Percentiles rank a stretch among this genome's conserved stretches.
Evolutionary conservation across 2,888 invertebrate species (phyloP).

Genomic region (Priocnemis perturbator): DNA sequence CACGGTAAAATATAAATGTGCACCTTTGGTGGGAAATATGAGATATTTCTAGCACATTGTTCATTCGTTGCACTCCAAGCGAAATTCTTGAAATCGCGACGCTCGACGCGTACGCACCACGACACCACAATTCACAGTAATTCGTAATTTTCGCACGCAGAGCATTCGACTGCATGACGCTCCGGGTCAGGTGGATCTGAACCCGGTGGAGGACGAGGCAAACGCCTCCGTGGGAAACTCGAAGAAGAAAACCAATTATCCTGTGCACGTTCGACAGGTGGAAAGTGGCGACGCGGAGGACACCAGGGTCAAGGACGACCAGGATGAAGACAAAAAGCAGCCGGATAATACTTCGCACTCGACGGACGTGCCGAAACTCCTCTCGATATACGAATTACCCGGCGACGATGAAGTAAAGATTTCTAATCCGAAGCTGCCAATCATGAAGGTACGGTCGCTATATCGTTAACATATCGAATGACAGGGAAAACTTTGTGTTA

Average conservation of each 20-base stretch:
- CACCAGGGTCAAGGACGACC: neutral
- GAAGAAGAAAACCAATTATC: slow-evolving; percentile 26
- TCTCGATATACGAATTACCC: neutral
- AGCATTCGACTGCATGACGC: slow-evolving; percentile 29
- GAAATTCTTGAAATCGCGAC: too few species aligned
- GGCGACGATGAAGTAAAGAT: neutral
- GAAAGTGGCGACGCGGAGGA: slow-evolving; percentile 14
- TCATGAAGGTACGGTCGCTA: neutral
- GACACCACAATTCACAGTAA: too few species aligned
- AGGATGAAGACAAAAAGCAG: too few species aligned
- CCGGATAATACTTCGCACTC: too few species aligned
- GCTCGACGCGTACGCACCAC: too few species aligned
- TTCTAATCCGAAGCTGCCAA: too few species aligned
- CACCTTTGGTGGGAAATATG: too few species aligned
- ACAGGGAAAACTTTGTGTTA: too few species aligned
- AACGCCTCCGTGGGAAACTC: slow-evolving; percentile 22
- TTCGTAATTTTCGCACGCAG: slow-evolving; percentile 19
- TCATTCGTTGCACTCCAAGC: too few species aligned
- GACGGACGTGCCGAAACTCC: slow-evolving; percentile 4
- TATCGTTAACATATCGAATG: too few species aligned
- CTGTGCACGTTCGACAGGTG: slow-evolving; percentile 26
- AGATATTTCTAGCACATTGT: too few species aligned
- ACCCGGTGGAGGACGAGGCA: slow-evolving; percentile 37
- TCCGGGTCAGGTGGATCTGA: slow-evolving; percentile 29
- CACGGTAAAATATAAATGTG: too few species aligned